These are phyloP conservation scores for Microplitis manilae DNA, from an alignment of 2,888 invertebrate species.

Conservation along the genomic window DNA sequence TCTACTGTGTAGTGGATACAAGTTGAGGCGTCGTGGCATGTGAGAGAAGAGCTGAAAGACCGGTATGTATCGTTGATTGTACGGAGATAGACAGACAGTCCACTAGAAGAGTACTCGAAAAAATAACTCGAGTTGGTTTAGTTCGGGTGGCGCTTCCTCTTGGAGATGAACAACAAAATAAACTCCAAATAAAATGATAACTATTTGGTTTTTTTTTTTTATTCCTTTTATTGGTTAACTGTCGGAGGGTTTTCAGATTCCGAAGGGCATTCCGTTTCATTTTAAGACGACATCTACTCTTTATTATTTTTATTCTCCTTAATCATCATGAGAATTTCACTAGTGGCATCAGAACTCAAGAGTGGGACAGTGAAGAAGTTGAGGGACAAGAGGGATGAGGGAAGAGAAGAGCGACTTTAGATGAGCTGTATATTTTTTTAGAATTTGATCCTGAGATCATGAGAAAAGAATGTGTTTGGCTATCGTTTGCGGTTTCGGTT, in stretches of 20 bases:
- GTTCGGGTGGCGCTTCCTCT: constrained; percentile 31
- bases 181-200: constrained; percentile 5
- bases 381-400: too few species aligned
- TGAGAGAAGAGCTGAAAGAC: constrained; percentile 32
- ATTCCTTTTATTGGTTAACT: constrained; percentile 1
- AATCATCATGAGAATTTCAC: constrained; percentile 36
- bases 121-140: constrained; percentile 40
- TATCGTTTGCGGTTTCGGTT: neutral
- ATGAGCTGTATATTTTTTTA: constrained; percentile 28
- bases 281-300: too few species aligned
- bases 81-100: constrained; percentile 40
- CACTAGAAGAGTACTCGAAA: constrained; percentile 37
- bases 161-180: constrained; percentile 9
- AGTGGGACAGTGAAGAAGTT: too few species aligned
- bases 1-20: too few species aligned
- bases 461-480: constrained; percentile 33
- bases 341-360: constrained; percentile 27
- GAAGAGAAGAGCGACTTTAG: too few species aligned
- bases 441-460: constrained; percentile 5
- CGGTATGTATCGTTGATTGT: constrained; percentile 36
- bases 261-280: neutral
- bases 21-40: neutral
- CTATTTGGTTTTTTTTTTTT: constrained; percentile 22
- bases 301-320: too few species aligned
- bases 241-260: neutral